A percentile compares a stretch with the other conserved stretches of the same genome.
Evolutionary conservation across 2,113 vertebrate species (phyloP).

Genomic region (Ptychochromis oligacanthus): DNA sequence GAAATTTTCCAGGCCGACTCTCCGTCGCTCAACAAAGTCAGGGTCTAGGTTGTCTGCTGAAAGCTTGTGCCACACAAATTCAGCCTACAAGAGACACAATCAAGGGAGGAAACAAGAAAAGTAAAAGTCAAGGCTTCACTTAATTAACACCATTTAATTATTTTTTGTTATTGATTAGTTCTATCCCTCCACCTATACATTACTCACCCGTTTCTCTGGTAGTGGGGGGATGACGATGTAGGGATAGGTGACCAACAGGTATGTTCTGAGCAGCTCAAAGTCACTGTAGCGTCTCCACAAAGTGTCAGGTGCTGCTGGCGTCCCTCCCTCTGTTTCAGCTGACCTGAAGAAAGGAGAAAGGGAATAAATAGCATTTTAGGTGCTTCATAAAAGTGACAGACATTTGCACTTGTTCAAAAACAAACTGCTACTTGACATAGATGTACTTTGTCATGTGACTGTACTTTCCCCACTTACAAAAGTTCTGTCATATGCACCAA

Average conservation of each 20-base stretch:
- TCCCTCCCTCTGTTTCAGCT: constrained; percentile 84
- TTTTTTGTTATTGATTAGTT: not conserved
- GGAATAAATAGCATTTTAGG: not conserved
- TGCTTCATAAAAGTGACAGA: not conserved
- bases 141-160: not conserved
- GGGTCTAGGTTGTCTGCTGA: constrained; percentile 96
- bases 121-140: not conserved
- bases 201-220: constrained; percentile 93
- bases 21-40: constrained; percentile 92
- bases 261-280: constrained; percentile 92
- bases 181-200: not conserved
- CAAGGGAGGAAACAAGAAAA: not conserved
- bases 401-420: not conserved
- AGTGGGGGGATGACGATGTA: constrained; percentile 90
- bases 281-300: constrained; percentile 96
- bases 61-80: constrained; percentile 97
- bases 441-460: not conserved
- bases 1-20: constrained; percentile 94
- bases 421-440: not conserved
- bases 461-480: not conserved
- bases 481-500: not conserved
- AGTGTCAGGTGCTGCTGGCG: constrained; percentile 82
- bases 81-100: constrained; percentile 82
- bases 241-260: constrained; percentile 87
- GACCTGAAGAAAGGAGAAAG: constrained; percentile 75